phyloP scores from a whole-genome alignment of 1,140 invertebrate species.

The Tenebrio molitor region DNA sequence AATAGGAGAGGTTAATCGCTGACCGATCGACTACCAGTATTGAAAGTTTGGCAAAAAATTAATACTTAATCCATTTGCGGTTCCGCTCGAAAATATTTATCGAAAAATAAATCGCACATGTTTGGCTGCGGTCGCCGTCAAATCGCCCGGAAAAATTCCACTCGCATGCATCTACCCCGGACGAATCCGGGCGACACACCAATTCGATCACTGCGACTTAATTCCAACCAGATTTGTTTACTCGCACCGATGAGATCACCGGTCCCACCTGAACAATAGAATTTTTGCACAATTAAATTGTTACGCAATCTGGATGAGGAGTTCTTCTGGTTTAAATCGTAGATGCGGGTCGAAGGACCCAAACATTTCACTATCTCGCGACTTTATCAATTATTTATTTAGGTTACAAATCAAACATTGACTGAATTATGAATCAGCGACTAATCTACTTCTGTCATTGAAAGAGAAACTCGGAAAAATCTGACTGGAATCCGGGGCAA shows the following conservation, averaged over 20 bases:
- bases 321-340: too few species aligned
- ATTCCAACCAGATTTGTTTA: neutral
- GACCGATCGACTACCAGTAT: neutral
- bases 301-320: too few species aligned
- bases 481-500: neutral
- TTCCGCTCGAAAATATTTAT: neutral
- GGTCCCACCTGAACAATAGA: too few species aligned
- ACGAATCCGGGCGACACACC: too few species aligned
- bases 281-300: too few species aligned
- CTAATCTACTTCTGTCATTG: neutral
- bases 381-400: neutral
- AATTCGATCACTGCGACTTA: too few species aligned
- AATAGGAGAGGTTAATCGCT: neutral
- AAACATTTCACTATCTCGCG: neutral
- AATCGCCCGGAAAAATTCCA: neutral
- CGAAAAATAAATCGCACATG: neutral
- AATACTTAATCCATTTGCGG: slow-evolving; percentile 2
- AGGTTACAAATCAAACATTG: neutral
- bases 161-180: too few species aligned
- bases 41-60: neutral
- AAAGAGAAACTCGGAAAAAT: slow-evolving; percentile 4
- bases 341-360: neutral
- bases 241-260: too few species aligned
- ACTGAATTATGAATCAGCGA: neutral
- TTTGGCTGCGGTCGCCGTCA: neutral